Conservation (phyloP, 2,797 vertebrate genomes). For the Melanotaenia parkinsoni region DNA sequence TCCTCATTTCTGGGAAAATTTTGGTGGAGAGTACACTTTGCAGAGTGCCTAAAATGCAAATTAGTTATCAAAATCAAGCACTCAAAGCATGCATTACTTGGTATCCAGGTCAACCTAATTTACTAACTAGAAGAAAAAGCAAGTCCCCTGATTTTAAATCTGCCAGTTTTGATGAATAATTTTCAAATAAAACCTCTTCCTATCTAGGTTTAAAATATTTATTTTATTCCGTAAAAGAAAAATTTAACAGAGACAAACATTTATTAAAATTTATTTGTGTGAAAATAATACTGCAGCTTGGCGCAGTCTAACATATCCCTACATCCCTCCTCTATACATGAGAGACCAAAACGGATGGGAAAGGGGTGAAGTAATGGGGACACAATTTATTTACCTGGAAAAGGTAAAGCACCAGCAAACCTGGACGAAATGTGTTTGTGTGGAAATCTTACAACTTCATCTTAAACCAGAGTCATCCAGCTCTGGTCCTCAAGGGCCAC, state of each 20-base stretch:
- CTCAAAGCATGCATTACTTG: background rate
- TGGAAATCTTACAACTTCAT: conserved; percentile 22
- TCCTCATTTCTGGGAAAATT: no score
- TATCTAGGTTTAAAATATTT: conserved; percentile 19
- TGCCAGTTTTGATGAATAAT: conserved; percentile 29
- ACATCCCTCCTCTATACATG: conserved; percentile 30
- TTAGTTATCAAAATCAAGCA: conserved; percentile 29
- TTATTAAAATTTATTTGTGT: no score
- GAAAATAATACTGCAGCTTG: conserved; percentile 12
- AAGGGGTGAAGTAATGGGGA: conserved; percentile 20
- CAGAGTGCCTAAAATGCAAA: conserved; percentile 18
- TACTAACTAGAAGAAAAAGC: background rate
- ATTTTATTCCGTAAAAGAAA: conserved; percentile 36
- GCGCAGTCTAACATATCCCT: conserved; percentile 53
- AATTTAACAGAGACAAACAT: background rate
- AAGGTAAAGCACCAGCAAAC: conserved; percentile 54
- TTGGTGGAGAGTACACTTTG: conserved; percentile 4
- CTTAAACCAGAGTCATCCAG: background rate
- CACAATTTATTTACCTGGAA: conserved; percentile 79
- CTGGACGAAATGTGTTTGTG: conserved; percentile 14
- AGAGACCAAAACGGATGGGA: conserved; percentile 38
- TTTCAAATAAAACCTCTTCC: conserved; percentile 38
- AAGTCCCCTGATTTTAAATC: conserved; percentile 32
- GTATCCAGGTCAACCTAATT: conserved; percentile 18
- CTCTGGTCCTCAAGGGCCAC: no score